Conservation (phyloP, 2,113 vertebrate genomes). For the Lepidothrix coronata region DNA sequence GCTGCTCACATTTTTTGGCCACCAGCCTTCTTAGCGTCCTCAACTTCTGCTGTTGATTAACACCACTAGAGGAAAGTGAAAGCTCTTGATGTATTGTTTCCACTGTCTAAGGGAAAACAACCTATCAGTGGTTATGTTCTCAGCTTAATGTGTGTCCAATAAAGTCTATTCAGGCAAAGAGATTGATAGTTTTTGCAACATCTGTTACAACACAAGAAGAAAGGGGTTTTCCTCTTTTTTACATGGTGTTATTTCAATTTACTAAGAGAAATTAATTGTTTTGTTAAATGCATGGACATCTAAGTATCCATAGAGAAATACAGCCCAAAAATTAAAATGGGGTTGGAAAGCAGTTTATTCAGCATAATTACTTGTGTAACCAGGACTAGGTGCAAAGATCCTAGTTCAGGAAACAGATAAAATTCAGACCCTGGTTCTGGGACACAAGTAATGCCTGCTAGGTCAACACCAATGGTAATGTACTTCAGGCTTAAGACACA, state of each 20-base stretch:
- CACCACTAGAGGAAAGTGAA: slow-evolving; percentile 42
- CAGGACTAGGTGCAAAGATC: not conserved
- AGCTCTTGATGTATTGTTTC: slow-evolving; percentile 38
- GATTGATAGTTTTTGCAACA: not conserved
- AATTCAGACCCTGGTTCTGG: not conserved
- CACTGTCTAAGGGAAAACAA: slow-evolving; percentile 10
- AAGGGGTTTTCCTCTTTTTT: not conserved
- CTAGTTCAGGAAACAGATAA: not conserved
- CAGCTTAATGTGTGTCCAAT: not conserved
- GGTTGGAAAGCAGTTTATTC: not conserved
- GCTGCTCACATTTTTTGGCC: slow-evolving; percentile 57
- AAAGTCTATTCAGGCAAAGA: not conserved
- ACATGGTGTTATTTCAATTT: not conserved
- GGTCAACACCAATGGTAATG: not conserved
- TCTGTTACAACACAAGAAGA: not conserved
- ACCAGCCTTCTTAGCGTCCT: slow-evolving; percentile 13
- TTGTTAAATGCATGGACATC: not conserved
- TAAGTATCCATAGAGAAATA: not conserved
- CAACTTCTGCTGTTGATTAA: slow-evolving; percentile 57
- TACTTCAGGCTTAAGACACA: not conserved
- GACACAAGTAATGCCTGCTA: not conserved
- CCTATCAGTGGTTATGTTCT: not conserved
- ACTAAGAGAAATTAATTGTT: not conserved
- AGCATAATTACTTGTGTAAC: not conserved
- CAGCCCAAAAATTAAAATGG: not conserved